A percentile compares a stretch with the other conserved stretches of the same genome.
Evolutionary conservation across 2,113 vertebrate species (phyloP).

Genomic region (Xiphias gladius): DNA sequence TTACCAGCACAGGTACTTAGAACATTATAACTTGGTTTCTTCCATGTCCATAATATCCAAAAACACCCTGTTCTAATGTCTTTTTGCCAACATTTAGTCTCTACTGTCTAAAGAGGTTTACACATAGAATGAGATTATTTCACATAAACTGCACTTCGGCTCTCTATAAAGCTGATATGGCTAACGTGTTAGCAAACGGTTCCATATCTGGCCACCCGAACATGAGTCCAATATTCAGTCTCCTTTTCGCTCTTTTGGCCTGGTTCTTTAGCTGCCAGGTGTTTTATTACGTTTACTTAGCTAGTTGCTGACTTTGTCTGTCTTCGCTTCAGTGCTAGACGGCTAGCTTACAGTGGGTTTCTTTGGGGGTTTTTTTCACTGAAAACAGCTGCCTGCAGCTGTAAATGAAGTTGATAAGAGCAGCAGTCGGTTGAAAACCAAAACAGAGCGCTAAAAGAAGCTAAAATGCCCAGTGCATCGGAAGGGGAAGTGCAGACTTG

Average conservation of each 20-base stretch:
- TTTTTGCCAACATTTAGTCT: not conserved
- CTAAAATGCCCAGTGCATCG: not conserved
- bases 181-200: not conserved
- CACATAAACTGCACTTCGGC: not conserved
- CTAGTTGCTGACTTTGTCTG: not conserved
- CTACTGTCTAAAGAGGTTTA: not conserved
- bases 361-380: not conserved
- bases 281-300: not conserved
- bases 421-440: not conserved
- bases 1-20: not conserved
- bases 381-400: not conserved
- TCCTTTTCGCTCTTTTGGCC: not conserved
- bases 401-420: too few relatives aligned
- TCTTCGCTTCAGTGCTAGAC: not conserved
- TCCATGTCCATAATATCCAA: not conserved
- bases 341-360: not conserved
- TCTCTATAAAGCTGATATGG: not conserved
- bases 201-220: not conserved
- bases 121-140: not conserved
- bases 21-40: not conserved
- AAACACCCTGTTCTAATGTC: not conserved
- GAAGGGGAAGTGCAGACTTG: not conserved
- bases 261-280: not conserved
- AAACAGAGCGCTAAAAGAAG: constrained; percentile 19
- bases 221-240: not conserved